Percentiles rank a stretch among this genome's conserved stretches.
Evolutionary conservation across 2,888 invertebrate genomes (phyloP).

Genomic region (Ectemnius cavifrons): DNA sequence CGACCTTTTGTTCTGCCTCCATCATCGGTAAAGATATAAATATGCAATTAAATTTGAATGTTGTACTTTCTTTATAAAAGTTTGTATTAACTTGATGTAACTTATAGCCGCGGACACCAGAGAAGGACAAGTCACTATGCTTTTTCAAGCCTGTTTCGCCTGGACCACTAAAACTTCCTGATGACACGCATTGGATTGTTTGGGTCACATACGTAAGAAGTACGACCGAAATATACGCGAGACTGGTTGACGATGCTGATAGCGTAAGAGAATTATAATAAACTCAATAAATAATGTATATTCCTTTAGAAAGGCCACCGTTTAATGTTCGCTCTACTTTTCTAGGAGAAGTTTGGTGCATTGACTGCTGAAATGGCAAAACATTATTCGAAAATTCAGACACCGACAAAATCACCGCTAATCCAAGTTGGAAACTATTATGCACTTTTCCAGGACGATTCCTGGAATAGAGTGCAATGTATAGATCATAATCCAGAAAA

Average conservation of each 20-base stretch:
- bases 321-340: not conserved
- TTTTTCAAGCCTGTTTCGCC: conserved; percentile 43
- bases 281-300: not conserved
- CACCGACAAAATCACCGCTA: conserved; percentile 34
- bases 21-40: conserved; percentile 48
- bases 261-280: conserved; percentile 79
- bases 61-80: not conserved
- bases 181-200: conserved; percentile 81
- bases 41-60: not conserved
- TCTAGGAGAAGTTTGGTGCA: conserved; percentile 74
- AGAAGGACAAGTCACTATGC: too few relatives aligned
- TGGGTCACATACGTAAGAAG: conserved; percentile 82
- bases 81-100: too few relatives aligned
- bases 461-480: conserved; percentile 79
- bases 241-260: conserved; percentile 83
- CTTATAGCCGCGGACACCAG: too few relatives aligned
- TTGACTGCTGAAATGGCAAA: conserved; percentile 76
- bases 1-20: conserved; percentile 41
- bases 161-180: conserved; percentile 59
- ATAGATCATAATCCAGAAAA: conserved; percentile 63
- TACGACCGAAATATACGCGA: conserved; percentile 83
- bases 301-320: too few relatives aligned
- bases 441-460: conserved; percentile 75
- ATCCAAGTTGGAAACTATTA: conserved; percentile 77
- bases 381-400: conserved; percentile 70